Conservation (phyloP, 2,113 vertebrate species). For the Mustela lutreola region DNA sequence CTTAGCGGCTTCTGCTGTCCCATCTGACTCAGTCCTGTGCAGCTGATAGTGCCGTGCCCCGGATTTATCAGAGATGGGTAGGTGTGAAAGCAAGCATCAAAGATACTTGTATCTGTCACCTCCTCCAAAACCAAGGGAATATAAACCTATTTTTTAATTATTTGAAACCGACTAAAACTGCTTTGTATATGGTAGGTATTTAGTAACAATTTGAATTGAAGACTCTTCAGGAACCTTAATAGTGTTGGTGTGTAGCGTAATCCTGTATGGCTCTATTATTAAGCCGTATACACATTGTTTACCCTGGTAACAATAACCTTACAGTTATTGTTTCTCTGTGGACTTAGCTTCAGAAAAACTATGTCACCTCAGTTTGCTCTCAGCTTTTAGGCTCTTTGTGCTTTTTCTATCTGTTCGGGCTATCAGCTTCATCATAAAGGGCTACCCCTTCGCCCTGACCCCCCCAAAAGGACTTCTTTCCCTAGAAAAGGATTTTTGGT, state of each 20-base stretch:
- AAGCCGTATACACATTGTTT: background rate
- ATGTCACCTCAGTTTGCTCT: background rate
- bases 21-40: too few species aligned
- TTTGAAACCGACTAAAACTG: background rate
- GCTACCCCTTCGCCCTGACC: background rate
- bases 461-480: background rate
- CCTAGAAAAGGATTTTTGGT: background rate
- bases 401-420: background rate
- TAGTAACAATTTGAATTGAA: background rate
- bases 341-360: background rate
- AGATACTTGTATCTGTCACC: background rate
- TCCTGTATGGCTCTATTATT: background rate
- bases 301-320: background rate
- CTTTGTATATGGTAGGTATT: background rate
- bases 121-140: background rate
- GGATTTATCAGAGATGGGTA: background rate
- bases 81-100: background rate
- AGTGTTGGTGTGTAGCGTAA: background rate
- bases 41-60: background rate
- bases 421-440: background rate
- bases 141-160: background rate
- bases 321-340: background rate
- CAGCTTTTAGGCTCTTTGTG: background rate
- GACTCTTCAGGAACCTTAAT: background rate
- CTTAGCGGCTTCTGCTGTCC: background rate